Percentiles rank a stretch among this genome's conserved stretches.
Conservation (phyloP, 2,113 vertebrate genomes). For the Pomatorhinus ruficollis region DNA sequence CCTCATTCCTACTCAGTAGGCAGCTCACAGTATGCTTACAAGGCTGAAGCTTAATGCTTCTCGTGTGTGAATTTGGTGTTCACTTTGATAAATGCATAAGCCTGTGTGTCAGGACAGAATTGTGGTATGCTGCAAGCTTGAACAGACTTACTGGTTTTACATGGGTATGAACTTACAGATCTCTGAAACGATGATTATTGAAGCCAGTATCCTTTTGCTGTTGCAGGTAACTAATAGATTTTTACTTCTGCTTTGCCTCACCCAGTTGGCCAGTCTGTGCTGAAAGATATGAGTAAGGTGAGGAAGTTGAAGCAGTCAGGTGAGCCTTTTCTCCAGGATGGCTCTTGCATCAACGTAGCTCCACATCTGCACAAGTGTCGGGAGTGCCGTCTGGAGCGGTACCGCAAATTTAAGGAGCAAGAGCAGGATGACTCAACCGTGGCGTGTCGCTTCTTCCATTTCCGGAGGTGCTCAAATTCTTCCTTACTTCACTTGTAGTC, state of each 20-base stretch:
- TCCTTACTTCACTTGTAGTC: not conserved
- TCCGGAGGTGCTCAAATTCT: slow-evolving; percentile 85
- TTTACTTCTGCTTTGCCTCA: slow-evolving; percentile 31
- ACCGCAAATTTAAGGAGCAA: slow-evolving; percentile 94
- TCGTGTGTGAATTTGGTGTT: not conserved
- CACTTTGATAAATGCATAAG: not conserved
- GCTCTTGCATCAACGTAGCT: slow-evolving; percentile 97
- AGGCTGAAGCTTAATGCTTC: not conserved
- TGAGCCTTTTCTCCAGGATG: slow-evolving; percentile 96
- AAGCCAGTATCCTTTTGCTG: not conserved
- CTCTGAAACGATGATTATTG: not conserved
- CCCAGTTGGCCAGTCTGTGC: slow-evolving; percentile 92
- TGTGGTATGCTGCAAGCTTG: not conserved
- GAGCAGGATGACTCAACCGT: slow-evolving; percentile 95
- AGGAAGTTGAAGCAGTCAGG: slow-evolving; percentile 96
- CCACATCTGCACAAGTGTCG: slow-evolving; percentile 98
- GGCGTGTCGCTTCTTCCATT: slow-evolving; percentile 97
- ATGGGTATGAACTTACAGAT: not conserved
- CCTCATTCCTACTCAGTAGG: not conserved
- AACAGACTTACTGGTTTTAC: not conserved
- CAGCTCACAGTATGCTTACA: not conserved
- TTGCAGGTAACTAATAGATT: not conserved
- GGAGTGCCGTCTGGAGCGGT: slow-evolving; percentile 95
- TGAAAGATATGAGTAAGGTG: slow-evolving; percentile 96
- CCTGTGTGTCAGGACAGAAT: not conserved